A percentile compares a stretch with the other conserved stretches of the same genome.
These are phyloP conservation scores for Pristiophorus japonicus DNA, from an alignment of 2,113 vertebrate species.

Conservation along the genomic window DNA sequence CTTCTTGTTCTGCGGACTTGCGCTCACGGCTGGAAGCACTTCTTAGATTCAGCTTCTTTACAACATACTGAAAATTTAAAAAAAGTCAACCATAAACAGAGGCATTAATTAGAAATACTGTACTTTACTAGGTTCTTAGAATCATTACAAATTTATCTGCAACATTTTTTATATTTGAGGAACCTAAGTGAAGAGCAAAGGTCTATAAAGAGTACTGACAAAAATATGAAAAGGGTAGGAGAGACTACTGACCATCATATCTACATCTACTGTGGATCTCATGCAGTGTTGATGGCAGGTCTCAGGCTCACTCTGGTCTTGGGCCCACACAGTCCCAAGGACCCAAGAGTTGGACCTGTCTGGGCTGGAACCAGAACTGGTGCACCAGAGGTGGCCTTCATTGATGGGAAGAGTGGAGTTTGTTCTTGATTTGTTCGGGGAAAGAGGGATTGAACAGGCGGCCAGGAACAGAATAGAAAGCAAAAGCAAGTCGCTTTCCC, in stretches of 20 bases:
- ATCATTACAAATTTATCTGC: not conserved
- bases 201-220: not conserved
- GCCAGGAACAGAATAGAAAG: not conserved
- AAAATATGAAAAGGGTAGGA: not conserved
- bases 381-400: not conserved
- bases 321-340: not conserved
- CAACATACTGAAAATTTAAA: slow-evolving; percentile 71
- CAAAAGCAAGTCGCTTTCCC: not conserved
- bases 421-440: not conserved
- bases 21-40: slow-evolving; percentile 76
- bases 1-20: slow-evolving; percentile 85
- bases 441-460: not conserved
- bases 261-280: not conserved
- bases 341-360: not conserved
- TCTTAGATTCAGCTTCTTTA: slow-evolving; percentile 86
- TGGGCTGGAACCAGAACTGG: no score
- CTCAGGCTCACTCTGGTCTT: not conserved
- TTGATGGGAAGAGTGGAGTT: not conserved
- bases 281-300: not conserved
- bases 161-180: no score
- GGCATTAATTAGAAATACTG: not conserved
- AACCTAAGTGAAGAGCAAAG: not conserved
- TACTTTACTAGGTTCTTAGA: not conserved
- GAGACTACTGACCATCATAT: not conserved
- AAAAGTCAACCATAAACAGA: slow-evolving; percentile 37